Percentiles rank a stretch among this genome's conserved stretches.
phyloP scores from a whole-genome alignment of 1,140 invertebrate species.

The Drosophila ananassae region DNA sequence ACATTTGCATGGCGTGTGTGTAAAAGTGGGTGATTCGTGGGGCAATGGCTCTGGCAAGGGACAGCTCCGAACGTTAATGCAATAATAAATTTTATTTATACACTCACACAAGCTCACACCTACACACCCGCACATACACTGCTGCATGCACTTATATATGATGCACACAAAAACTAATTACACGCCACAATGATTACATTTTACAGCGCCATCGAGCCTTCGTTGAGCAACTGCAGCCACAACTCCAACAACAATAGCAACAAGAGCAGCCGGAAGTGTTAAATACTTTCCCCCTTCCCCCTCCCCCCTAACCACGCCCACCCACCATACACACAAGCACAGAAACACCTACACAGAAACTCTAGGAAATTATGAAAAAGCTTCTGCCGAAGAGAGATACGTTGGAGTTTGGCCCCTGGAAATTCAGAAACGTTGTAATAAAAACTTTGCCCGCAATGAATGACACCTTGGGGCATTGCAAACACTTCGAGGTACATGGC shows the following conservation, averaged over 20 bases:
- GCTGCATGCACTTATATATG: slow-evolving; percentile 22
- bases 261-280: slow-evolving; percentile 33
- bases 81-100: slow-evolving; percentile 67
- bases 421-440: slow-evolving; percentile 27
- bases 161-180: slow-evolving; percentile 76
- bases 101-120: slow-evolving; percentile 20
- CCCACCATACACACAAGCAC: not conserved
- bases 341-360: slow-evolving; percentile 12
- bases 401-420: slow-evolving; percentile 22
- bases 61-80: slow-evolving; percentile 43
- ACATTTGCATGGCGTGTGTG: slow-evolving; percentile 17
- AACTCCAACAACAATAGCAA: slow-evolving; percentile 9
- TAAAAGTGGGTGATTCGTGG: not conserved
- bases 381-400: slow-evolving; percentile 9
- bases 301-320: not conserved
- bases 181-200: slow-evolving; percentile 80
- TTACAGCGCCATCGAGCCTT: slow-evolving; percentile 69
- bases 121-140: slow-evolving; percentile 26
- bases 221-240: slow-evolving; percentile 27
- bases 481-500: slow-evolving; percentile 27
- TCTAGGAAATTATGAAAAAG: slow-evolving; percentile 16
- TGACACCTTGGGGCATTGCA: slow-evolving; percentile 45
- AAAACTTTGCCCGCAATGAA: slow-evolving; percentile 52
- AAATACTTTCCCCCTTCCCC: slow-evolving; percentile 9
- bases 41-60: not conserved